These are phyloP conservation scores for Meandrina meandrites DNA, from an alignment of 92 coral and sea anemone genomes.

Conservation along the genomic window DNA sequence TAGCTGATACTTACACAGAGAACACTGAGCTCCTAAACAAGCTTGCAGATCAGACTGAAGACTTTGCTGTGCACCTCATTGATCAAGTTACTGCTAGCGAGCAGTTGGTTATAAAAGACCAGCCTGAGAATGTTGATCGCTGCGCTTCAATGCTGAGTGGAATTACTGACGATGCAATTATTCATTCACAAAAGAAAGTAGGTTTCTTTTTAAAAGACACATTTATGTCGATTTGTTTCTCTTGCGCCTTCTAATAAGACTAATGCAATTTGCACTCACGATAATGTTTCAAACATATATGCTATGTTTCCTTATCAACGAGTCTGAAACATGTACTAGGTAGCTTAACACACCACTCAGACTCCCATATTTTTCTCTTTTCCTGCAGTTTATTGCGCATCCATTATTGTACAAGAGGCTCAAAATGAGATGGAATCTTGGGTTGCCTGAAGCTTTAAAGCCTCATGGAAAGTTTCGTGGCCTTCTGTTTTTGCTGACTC, in stretches of 20 bases:
- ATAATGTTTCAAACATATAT: no score
- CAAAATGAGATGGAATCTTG: constrained; percentile 33
- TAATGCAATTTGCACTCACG: no score
- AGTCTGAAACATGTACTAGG: no score
- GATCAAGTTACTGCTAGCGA: constrained; percentile 31
- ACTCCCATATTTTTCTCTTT: not conserved
- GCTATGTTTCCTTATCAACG: no score
- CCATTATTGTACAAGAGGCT: constrained; percentile 37
- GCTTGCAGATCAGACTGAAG: constrained; percentile 41
- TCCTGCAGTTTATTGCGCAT: constrained; percentile 31
- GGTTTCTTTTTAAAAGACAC: not conserved
- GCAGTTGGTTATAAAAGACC: constrained; percentile 22
- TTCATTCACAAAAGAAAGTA: constrained; percentile 46
- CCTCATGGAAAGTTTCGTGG: not conserved
- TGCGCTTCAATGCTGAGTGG: constrained; percentile 30
- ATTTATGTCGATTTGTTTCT: not conserved
- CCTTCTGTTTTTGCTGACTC: constrained; percentile 3
- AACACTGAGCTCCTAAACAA: constrained; percentile 34
- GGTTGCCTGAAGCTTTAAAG: constrained; percentile 31
- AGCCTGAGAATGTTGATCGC: not conserved
- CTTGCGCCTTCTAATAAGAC: no score
- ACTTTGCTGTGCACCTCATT: constrained; percentile 40
- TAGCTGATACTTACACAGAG: constrained; percentile 17
- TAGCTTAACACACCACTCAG: not conserved
- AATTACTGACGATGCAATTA: constrained; percentile 36